A percentile compares a stretch with the other conserved stretches of the same genome.
Evolutionary conservation across 1,140 invertebrate species (phyloP).

Genomic region (Conus betulinus): DNA sequence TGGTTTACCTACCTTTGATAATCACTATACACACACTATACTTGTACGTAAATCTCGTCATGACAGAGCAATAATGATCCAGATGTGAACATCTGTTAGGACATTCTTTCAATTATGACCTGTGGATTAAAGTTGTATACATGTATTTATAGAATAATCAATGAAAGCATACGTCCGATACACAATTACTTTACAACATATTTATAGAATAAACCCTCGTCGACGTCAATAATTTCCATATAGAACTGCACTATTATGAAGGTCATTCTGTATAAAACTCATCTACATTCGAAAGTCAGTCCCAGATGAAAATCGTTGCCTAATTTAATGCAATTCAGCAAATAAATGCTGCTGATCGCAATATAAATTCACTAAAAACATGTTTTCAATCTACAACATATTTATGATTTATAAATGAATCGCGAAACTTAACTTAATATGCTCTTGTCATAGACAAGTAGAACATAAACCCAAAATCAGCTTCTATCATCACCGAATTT

Average conservation of each 20-base stretch:
- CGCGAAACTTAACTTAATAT: background rate
- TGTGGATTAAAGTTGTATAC: too few relatives aligned
- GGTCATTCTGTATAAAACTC: background rate
- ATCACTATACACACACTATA: too few relatives aligned
- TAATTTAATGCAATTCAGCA: conserved; percentile 31
- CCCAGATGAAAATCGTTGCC: background rate
- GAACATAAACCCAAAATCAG: background rate
- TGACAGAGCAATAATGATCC: too few relatives aligned
- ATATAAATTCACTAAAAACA: conserved; percentile 26
- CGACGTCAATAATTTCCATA: background rate
- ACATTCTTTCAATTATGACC: too few relatives aligned
- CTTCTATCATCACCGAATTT: background rate
- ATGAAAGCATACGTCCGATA: too few relatives aligned
- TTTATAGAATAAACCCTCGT: background rate
- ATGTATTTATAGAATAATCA: too few relatives aligned
- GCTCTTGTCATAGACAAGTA: background rate
- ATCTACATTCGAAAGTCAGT: background rate
- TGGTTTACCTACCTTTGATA: too few relatives aligned
- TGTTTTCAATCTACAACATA: background rate
- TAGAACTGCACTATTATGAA: background rate
- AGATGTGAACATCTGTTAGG: too few relatives aligned
- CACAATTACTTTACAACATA: background rate
- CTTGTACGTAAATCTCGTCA: too few relatives aligned
- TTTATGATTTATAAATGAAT: background rate
- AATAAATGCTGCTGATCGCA: conserved; percentile 12